These are phyloP conservation scores for Natrix natrix DNA, from an alignment of 2,797 vertebrate genomes.

Conservation along the genomic window DNA sequence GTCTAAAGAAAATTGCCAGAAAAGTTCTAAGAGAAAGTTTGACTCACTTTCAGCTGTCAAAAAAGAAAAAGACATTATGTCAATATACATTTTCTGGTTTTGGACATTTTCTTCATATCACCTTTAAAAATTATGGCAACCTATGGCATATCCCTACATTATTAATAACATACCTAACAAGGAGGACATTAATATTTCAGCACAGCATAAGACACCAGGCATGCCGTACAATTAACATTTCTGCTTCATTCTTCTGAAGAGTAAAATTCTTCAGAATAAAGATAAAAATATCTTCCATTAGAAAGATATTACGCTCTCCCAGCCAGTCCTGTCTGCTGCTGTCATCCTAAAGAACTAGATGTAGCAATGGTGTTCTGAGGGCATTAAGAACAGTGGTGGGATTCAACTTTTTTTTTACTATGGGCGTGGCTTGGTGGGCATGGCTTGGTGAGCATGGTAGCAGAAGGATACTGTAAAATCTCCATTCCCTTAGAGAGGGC, in stretches of 20 bases:
- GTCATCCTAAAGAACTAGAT: neutral
- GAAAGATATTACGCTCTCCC: neutral
- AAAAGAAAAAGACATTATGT: constrained; percentile 4
- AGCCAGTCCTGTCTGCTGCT: neutral
- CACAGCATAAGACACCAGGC: constrained; percentile 40
- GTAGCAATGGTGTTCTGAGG: neutral
- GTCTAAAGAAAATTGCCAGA: neutral
- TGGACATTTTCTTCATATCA: constrained; percentile 28
- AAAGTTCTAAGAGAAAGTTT: neutral
- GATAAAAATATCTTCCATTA: constrained; percentile 16
- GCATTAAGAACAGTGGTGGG: neutral
- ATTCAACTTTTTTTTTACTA: too few species aligned
- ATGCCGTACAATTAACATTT: constrained; percentile 30
- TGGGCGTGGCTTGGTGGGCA: too few species aligned
- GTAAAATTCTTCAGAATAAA: constrained; percentile 1
- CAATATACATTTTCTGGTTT: neutral
- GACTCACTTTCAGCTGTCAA: neutral
- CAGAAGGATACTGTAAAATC: too few species aligned
- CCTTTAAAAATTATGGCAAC: constrained; percentile 42
- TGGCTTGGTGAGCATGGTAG: too few species aligned
- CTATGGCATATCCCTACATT: constrained; percentile 61
- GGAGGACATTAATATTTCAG: constrained; percentile 63
- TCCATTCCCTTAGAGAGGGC: too few species aligned
- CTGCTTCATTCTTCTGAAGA: constrained; percentile 39
- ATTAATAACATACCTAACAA: constrained; percentile 55